Evolutionary conservation across 2,888 invertebrate genomes (phyloP), one percentile per base, ranked within the genome.

Genomic region (Mesoligia furuncula): DNA sequence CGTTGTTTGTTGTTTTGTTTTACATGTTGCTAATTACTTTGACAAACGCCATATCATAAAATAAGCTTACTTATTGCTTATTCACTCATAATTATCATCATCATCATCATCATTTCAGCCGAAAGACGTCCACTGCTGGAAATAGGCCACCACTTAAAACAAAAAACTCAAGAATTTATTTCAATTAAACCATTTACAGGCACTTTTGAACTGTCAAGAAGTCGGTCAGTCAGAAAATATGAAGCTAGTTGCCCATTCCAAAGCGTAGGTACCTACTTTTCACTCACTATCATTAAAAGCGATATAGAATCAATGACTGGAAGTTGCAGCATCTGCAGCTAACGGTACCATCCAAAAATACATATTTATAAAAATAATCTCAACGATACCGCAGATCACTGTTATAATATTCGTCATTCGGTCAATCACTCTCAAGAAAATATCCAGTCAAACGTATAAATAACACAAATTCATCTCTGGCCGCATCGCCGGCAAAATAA

Each of bases 401-500:
- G 80, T 68, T 48, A 85, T 80, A 84, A 79, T 73, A 78, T 87
- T 81, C 77, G 73, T 80, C 78, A 75, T 75, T 77, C 81, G 85
- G 81, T 84, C 83, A 81, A 78, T 81, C 72, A 73, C 80, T 74
- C 80, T 78, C 48, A 73, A 75, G 74, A 83, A 85, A 85, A 84
- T 85, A 85, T 78, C 81, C 73, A 74, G 73, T 81, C 73, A 65
- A 81, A 84, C 75, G 51, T 85, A 84, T 84, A 85, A 84, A 84
- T 84, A 84, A 84, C 85, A 82, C 71, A 61, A 79, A 85, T 85
- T 83, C 86, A 85, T 85, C 85, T 85, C 70, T 48, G 27, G 74
- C 75, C 77, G 74, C 86, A 77, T 83, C 83, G 76, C 83, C 66
- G 71, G 77, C 74, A 75, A 80, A 85, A 85, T 88, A 87, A 88